Evolutionary conservation across 2,797 vertebrate genomes (phyloP).

Genomic region (Microctenopoma steveboyesi): DNA sequence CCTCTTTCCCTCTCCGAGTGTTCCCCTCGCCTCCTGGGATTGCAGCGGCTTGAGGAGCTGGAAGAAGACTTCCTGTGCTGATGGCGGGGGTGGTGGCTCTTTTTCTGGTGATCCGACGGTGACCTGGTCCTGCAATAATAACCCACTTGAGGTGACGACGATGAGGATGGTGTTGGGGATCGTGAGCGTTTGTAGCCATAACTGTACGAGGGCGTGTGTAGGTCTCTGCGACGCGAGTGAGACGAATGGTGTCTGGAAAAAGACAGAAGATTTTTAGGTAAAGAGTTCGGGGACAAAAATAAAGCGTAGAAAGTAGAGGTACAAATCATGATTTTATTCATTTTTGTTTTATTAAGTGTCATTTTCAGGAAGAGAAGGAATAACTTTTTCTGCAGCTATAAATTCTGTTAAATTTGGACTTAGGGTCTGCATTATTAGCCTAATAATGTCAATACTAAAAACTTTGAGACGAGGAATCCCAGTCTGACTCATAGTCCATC

Average conservation of each 20-base stretch:
- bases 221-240: constrained; percentile 83
- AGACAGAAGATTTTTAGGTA: too few species aligned
- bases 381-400: too few species aligned
- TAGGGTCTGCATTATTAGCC: too few species aligned
- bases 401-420: too few species aligned
- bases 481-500: too few species aligned
- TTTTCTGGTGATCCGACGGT: constrained; percentile 83
- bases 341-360: too few species aligned
- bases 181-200: constrained; percentile 91
- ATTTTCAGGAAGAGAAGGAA: too few species aligned
- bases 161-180: constrained; percentile 89
- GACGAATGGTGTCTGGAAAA: constrained; percentile 79
- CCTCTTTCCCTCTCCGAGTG: constrained; percentile 37
- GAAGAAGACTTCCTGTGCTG: constrained; percentile 80
- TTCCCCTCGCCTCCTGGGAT: constrained; percentile 33
- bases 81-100: constrained; percentile 63
- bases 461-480: too few species aligned
- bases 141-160: constrained; percentile 71
- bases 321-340: too few species aligned
- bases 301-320: too few species aligned
- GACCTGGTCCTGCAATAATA: constrained; percentile 88
- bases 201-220: constrained; percentile 84
- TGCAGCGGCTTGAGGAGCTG: constrained; percentile 75
- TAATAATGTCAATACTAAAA: too few species aligned
- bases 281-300: too few species aligned